Conservation (phyloP, 2,888 invertebrate species). For the Synanthedon vespiformis region DNA sequence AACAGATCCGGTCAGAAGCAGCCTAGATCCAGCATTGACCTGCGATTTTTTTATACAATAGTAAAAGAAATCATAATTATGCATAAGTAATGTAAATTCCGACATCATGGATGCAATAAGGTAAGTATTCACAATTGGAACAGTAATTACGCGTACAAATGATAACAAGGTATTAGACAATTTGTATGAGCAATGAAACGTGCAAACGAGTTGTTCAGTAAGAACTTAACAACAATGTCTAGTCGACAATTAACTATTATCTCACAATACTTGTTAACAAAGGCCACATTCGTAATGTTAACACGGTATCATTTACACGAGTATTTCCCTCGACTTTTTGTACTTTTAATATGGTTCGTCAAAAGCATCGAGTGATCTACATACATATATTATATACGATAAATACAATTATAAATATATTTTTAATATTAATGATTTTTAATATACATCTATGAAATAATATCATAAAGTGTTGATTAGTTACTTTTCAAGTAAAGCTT, state of each 20-base stretch:
- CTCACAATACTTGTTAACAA: slow-evolving; percentile 16
- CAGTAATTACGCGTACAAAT: not conserved
- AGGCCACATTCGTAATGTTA: slow-evolving; percentile 12
- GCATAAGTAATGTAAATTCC: not conserved
- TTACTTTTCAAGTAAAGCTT: no score
- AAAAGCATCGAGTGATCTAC: no score
- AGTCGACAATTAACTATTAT: slow-evolving; percentile 40
- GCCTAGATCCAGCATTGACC: no score
- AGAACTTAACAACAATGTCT: slow-evolving; percentile 10
- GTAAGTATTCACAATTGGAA: not conserved
- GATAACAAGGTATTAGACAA: slow-evolving; percentile 4
- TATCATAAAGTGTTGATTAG: no score
- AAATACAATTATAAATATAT: no score
- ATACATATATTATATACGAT: no score
- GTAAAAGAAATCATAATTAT: no score
- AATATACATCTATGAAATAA: no score
- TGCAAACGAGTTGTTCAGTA: slow-evolving; percentile 10
- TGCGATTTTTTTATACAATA: no score
- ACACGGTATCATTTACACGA: not conserved
- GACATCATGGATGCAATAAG: not conserved
- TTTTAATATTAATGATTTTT: no score
- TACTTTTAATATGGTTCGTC: no score
- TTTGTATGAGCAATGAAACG: slow-evolving; percentile 13
- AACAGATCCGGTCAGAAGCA: no score
- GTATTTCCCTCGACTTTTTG: not conserved